phyloP scores from a whole-genome alignment of 2,797 vertebrate genomes.

The Sphenopsis melanotis region DNA sequence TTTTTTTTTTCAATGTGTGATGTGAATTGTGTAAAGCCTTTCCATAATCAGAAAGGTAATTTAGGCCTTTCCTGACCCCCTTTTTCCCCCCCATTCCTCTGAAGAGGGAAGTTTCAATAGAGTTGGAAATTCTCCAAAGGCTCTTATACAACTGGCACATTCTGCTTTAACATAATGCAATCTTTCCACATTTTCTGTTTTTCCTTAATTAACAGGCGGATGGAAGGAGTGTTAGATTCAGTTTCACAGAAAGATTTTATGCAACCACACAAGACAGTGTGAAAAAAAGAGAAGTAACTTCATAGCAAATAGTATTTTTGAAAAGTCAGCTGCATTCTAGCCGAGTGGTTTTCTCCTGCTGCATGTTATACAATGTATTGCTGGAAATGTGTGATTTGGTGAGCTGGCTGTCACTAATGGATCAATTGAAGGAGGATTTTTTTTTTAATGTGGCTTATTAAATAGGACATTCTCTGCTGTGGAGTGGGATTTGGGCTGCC shows the following conservation, averaged over 20 bases:
- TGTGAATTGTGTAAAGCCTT: conserved; percentile 37
- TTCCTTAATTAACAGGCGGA: conserved; percentile 7
- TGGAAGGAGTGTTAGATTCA: conserved; percentile 50
- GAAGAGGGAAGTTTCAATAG: conserved; percentile 36
- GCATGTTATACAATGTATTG: background rate
- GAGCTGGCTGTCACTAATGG: background rate
- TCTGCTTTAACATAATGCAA: conserved; percentile 11
- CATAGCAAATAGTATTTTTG: background rate
- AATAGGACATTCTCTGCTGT: background rate
- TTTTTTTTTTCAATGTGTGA: background rate
- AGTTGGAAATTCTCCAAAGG: conserved; percentile 41
- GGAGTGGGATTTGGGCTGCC: background rate
- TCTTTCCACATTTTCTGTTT: conserved; percentile 29
- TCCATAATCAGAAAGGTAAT: conserved; percentile 52
- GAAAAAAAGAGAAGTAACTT: background rate
- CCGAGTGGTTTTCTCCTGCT: background rate
- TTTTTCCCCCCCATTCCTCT: background rate
- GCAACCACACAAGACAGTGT: background rate
- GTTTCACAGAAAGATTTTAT: conserved; percentile 53
- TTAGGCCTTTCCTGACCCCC: conserved; percentile 22
- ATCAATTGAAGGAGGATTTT: background rate
- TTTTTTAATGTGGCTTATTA: background rate
- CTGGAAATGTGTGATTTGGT: background rate
- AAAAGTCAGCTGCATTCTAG: background rate
- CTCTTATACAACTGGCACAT: background rate